Evolutionary conservation across 2,888 invertebrate species (phyloP).

Genomic region (Sturmia bella): DNA sequence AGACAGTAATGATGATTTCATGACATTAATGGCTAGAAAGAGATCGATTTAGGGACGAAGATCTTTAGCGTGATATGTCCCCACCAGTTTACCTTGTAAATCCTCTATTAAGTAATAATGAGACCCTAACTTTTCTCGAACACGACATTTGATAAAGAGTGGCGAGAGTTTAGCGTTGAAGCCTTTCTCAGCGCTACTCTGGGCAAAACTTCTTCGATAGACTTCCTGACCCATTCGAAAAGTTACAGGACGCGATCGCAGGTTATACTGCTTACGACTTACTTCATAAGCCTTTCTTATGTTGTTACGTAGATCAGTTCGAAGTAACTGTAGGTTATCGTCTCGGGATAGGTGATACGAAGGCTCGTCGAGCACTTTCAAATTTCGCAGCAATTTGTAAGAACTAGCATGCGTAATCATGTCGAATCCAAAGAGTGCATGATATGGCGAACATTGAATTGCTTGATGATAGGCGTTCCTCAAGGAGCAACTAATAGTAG

Average conservation of each 20-base stretch:
- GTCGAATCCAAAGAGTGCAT: slow-evolving; percentile 44
- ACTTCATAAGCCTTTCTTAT: slow-evolving; percentile 34
- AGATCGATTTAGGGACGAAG: background rate
- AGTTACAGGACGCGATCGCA: slow-evolving; percentile 15
- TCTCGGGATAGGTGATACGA: background rate
- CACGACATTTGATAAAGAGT: slow-evolving; percentile 4
- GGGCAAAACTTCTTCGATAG: slow-evolving; percentile 45
- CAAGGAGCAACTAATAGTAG: slow-evolving; percentile 47
- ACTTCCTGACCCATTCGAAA: slow-evolving; percentile 44
- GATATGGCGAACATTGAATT: slow-evolving; percentile 51
- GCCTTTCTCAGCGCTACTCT: background rate
- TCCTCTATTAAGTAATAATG: slow-evolving; percentile 19
- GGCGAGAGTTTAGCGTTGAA: slow-evolving; percentile 8
- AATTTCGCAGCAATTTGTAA: slow-evolving; percentile 36
- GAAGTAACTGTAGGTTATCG: background rate
- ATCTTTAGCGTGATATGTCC: slow-evolving; percentile 22
- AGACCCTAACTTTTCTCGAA: slow-evolving; percentile 3
- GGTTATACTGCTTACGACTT: slow-evolving; percentile 37
- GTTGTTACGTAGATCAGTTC: slow-evolving; percentile 8
- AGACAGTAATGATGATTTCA: slow-evolving; percentile 25
- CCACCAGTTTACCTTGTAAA: background rate
- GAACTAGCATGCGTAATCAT: slow-evolving; percentile 48
- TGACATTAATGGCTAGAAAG: slow-evolving; percentile 14
- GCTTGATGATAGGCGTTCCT: slow-evolving; percentile 49
- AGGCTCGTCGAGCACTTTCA: slow-evolving; percentile 32